phyloP scores from a whole-genome alignment of 37 sponge, comb jelly and placozoan species.

The Halichondria panicea region DNA sequence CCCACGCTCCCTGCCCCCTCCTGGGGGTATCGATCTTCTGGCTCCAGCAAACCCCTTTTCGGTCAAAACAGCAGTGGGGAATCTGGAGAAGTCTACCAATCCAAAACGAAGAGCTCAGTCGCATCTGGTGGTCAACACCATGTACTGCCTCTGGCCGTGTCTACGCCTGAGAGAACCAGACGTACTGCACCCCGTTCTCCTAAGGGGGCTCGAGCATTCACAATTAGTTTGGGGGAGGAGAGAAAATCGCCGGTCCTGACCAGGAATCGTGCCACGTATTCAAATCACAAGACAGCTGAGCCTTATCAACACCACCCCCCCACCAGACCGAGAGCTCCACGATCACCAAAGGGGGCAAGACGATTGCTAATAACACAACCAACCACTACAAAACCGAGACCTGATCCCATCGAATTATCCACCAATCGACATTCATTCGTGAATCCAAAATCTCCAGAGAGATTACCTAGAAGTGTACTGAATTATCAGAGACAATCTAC shows the following conservation, averaged over 20 bases:
- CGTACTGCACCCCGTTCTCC: constrained; percentile 9
- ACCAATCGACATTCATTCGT: too few species aligned
- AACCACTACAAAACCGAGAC: too few species aligned
- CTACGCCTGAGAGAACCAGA: not conserved
- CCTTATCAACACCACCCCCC: not conserved
- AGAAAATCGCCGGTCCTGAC: not conserved
- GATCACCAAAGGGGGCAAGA: constrained; percentile 12
- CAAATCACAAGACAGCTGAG: not conserved
- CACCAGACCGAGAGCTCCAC: not conserved
- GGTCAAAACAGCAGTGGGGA: not conserved
- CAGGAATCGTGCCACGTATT: not conserved
- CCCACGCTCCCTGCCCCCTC: constrained; percentile 27
- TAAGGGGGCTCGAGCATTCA: constrained; percentile 20
- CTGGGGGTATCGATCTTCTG: constrained; percentile 3
- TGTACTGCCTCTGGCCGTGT: too few species aligned
- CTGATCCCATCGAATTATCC: too few species aligned
- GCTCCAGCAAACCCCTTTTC: not conserved
- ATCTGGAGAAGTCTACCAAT: not conserved
- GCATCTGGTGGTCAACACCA: too few species aligned
- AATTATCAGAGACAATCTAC: too few species aligned
- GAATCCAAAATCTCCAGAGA: too few species aligned
- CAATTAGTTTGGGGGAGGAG: not conserved
- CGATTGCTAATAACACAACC: not conserved
- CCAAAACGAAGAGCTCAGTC: not conserved
- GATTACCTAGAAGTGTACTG: too few species aligned